Base-by-base conservation (phyloP, 1,140 invertebrate genomes). In the Drosophila tropicalis region DNA sequence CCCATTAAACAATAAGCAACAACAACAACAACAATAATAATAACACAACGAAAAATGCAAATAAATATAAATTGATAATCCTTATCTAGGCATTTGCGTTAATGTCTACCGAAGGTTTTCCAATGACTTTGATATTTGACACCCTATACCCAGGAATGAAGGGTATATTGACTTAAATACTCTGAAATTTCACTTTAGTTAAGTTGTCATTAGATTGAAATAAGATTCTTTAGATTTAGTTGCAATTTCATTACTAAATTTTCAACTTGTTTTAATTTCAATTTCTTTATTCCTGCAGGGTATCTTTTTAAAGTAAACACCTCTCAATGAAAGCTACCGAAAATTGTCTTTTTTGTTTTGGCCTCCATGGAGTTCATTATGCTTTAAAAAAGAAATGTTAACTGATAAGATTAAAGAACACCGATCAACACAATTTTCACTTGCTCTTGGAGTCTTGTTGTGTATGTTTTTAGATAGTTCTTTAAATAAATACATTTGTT, bases 31-130 rank as follows among this genome's bases (percentile, higher is more conserved):
- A 19, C 7, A 54, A 19, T 19, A 51, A 17, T 17, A 51, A 51
- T 19, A 51, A 34, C 32, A 55, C n/a, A 34, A 29, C 2, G 9
- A 5, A 36, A 57, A 58, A 36, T 58, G 34, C 15, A 36, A 58
- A 58, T 58, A 58, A 58, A 51, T 58, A 58, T 36, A 36, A 58
- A 58, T 58, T 58, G 56, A 58, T 58, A 58, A 58, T 36, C 56
- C 32, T 58, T 58, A 58, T 58, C 56, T 51, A 13, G 17, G 7
- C 17, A 51, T 22, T 51, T 51, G 44, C 44, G 44, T 4, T 12
- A 12, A 51, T 22, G 44, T 22, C 44, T 22, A 51, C 9, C 17
- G 19, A 19, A 22, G 44, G 9, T 12, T 51, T 51, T 51, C 12
- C 44, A 47, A 17, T 47, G 15, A 47, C 44, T 47, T 17, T 47